Evolutionary conservation across 2,888 invertebrate species (phyloP), one percentile per base, ranked within the genome.

Genomic region (Drosophila macrothrix): DNA sequence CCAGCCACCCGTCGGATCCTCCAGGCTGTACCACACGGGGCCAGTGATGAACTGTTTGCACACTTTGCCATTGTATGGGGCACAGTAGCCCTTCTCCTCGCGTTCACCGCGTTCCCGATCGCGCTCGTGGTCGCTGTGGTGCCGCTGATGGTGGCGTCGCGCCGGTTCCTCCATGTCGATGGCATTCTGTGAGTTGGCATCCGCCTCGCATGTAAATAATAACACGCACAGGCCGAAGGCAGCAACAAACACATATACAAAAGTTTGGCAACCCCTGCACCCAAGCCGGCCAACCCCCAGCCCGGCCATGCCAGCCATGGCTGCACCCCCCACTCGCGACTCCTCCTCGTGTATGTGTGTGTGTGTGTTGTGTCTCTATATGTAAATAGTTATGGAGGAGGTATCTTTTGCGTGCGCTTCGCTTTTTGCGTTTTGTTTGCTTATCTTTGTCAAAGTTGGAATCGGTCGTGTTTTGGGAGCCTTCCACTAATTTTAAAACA

Each of bases 21-120:
- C 95, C 78, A 96, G 94, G 89, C 96, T 96, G 92, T 96, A 97
- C 96, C 96, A 97, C 59, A 97, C 96, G 67, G 95, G 95, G 25
- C 96, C 95, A 60, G 94, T 95, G 22, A 93, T 92, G 92, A 95
- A 95, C 78, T 95, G 94, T 92, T 95, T 96, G 92, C 97, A 97
- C 82, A 97, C 95, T 92, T 96, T 96, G 65, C 98, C 98, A 94
- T 96, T 96, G 93, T 98, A 98, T 43, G 96, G 96, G 64, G 96
- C 97, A 94, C 98, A 98, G 93, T 96, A 97, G 71, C 97, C 96
- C 68, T 90, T 91, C 73, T 93, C 93, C 50, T 92, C 90, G 29
- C 82, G 59, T 22, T 71, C 80, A 0, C 67, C 46, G 4, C 25
- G 58, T 9, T 84, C 83, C 22, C 65, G 63, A 12, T 75, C 67